Conservation (phyloP, 2,888 invertebrate genomes). For the Saturnia japonica region DNA sequence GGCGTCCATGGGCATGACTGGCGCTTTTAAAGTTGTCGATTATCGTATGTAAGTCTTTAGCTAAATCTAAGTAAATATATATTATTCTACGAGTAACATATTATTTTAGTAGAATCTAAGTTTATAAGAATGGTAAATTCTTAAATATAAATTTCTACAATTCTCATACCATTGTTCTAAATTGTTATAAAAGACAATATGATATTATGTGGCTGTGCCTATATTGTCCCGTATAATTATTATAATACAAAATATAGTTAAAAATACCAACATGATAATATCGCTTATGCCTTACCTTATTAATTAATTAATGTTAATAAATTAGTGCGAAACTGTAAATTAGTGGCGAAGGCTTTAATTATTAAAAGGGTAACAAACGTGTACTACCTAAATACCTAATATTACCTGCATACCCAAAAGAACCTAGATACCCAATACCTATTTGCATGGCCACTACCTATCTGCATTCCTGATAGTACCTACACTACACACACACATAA, state of each 20-base stretch:
- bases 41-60: not conserved
- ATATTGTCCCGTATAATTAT: not conserved
- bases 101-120: not conserved
- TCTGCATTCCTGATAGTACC: not conserved
- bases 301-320: not conserved
- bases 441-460: not conserved
- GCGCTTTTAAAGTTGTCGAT: not conserved
- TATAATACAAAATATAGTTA: not conserved
- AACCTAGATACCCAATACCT: not conserved
- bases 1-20: too few relatives aligned
- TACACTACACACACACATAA: too few relatives aligned
- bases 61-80: not conserved
- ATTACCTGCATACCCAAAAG: not conserved
- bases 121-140: not conserved
- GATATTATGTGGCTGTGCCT: not conserved
- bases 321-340: not conserved
- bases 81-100: not conserved
- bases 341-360: not conserved
- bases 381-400: not conserved
- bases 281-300: not conserved
- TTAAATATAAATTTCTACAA: not conserved
- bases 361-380: not conserved
- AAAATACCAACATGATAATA: not conserved
- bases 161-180: not conserved
- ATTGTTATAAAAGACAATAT: not conserved